These are phyloP conservation scores for Ianthella basta DNA, from an alignment of 37 sponge, comb jelly and placozoan genomes.

Conservation along the genomic window DNA sequence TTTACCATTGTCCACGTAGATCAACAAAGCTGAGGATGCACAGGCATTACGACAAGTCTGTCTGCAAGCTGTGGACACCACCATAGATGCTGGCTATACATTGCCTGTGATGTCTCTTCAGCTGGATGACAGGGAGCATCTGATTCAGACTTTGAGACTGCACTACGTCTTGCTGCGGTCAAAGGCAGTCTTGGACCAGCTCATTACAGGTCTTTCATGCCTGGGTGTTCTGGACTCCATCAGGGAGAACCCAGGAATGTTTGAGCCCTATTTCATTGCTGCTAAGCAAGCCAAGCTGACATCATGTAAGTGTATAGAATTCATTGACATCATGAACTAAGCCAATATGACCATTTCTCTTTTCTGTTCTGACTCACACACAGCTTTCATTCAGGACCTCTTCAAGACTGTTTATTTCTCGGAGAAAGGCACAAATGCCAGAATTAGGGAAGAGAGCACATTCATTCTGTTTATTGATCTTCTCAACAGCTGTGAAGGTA, in stretches of 20 bases:
- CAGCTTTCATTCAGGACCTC: neutral
- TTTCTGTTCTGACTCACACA: neutral
- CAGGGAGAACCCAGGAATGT: neutral
- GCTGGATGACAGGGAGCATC: neutral
- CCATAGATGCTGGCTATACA: constrained; percentile 14
- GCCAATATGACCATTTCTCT: too few relatives aligned
- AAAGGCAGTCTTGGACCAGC: constrained; percentile 24
- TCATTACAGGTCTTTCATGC: neutral
- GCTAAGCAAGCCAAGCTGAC: neutral
- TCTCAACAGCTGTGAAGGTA: too few relatives aligned
- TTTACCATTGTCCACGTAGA: too few relatives aligned
- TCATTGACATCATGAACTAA: too few relatives aligned
- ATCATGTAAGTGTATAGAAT: constrained; percentile 6
- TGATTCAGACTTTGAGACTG: neutral
- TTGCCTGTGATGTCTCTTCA: neutral
- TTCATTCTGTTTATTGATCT: too few relatives aligned
- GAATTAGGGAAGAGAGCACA: constrained; percentile 13
- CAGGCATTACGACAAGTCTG: neutral
- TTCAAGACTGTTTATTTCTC: neutral
- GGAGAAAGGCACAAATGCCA: neutral
- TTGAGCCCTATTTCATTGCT: neutral
- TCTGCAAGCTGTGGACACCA: neutral
- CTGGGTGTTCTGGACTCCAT: constrained; percentile 2
- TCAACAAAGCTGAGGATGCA: neutral
- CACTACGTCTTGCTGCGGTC: neutral